These are phyloP conservation scores for Monodelphis domestica DNA, from an alignment of 2,797 vertebrate species.

Conservation along the genomic window DNA sequence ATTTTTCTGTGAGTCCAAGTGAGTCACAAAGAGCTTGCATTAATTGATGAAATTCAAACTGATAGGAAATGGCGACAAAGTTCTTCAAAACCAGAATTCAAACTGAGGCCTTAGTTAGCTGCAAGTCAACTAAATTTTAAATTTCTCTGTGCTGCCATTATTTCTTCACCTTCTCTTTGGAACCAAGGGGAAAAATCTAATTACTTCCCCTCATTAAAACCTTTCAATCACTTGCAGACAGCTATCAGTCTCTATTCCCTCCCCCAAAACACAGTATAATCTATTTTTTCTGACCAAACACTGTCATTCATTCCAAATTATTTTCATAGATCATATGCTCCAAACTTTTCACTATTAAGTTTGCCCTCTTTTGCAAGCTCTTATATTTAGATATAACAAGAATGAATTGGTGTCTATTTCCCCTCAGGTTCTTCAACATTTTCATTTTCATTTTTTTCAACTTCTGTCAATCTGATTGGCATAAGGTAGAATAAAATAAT, in stretches of 20 bases:
- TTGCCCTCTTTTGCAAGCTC: background rate
- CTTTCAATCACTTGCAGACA: background rate
- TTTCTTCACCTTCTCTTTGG: background rate
- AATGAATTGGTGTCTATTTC: background rate
- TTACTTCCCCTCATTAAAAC: background rate
- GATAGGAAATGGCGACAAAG: background rate
- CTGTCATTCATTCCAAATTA: too few species aligned
- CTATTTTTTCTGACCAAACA: too few species aligned
- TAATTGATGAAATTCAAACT: background rate
- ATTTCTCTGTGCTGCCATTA: background rate
- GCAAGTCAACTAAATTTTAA: background rate
- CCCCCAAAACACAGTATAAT: too few species aligned
- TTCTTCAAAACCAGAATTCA: background rate
- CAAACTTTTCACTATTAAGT: background rate
- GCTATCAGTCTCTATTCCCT: background rate
- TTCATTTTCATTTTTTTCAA: background rate
- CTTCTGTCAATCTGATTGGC: background rate
- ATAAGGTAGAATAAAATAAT: background rate
- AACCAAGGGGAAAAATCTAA: background rate
- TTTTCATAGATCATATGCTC: too few species aligned
- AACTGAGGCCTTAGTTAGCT: too few species aligned
- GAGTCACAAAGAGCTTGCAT: background rate
- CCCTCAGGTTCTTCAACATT: background rate
- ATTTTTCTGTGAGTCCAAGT: background rate
- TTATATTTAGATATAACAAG: background rate